Conservation (phyloP, 2,888 invertebrate genomes). For the Ptychoptera albimana region DNA sequence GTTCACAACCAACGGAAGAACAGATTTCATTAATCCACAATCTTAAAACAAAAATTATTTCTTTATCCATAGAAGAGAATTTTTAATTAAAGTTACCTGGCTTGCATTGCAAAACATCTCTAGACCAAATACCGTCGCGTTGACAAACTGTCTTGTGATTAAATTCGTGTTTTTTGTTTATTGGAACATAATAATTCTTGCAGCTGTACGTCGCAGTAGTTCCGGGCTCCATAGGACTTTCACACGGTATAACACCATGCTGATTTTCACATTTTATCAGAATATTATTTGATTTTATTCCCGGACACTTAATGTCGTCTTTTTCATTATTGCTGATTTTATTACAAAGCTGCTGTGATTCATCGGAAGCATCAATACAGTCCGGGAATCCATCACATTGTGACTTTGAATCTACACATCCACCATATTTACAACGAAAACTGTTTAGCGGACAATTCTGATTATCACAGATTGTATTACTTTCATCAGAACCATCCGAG, state of each 20-base stretch:
- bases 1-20: conserved; percentile 20
- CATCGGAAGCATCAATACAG: conserved; percentile 16
- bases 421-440: conserved; percentile 15
- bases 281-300: conserved; percentile 14
- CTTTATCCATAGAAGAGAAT: too few species aligned
- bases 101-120: conserved; percentile 22
- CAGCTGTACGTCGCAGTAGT: conserved; percentile 23
- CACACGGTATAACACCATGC: conserved; percentile 20
- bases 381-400: conserved; percentile 14
- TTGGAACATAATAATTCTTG: conserved; percentile 22
- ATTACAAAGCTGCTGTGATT: conserved; percentile 12
- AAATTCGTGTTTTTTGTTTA: conserved; percentile 12
- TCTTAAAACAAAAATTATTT: too few species aligned
- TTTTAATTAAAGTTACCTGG: too few species aligned
- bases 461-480: conserved; percentile 11
- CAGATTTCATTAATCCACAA: conserved; percentile 11
- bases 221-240: conserved; percentile 20
- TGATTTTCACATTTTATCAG: conserved; percentile 18
- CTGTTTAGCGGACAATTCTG: conserved; percentile 13
- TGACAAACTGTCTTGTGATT: conserved; percentile 22
- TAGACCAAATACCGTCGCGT: conserved; percentile 29
- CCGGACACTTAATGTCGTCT: conserved; percentile 13
- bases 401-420: conserved; percentile 12
- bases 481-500: conserved; percentile 16
- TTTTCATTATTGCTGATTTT: too few species aligned